Base-by-base conservation (phyloP, 2,797 vertebrate genomes). In the Myotis findleyi region DNA sequence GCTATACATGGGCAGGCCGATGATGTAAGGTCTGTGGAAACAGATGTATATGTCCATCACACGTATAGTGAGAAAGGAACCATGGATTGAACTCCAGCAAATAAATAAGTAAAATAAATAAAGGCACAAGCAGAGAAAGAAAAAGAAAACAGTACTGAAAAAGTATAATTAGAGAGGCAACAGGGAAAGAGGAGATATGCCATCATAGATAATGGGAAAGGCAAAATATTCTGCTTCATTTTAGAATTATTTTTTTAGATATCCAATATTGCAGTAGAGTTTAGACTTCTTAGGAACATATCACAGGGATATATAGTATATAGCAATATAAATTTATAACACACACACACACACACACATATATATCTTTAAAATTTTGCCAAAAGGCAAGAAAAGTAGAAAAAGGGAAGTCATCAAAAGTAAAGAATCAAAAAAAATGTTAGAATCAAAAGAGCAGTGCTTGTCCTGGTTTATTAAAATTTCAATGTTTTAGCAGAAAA, bases 191-290 rank as follows among this genome's bases (percentile, higher is more conserved):
- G n/a, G 27, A 71, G 18, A 18, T 41, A 33, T 59, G 16, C 27
- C 30, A 38, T 72, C 36, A 81, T 6, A 71, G 38, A 69, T 51
- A 49, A 87, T 76, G 51, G 23, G n/a, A 76, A 36, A 51, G 33
- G 33, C 44, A 84, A 94, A 79, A 69, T 57, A 71, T 30, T 77
- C 6, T 25, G 36, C 30, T 14, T 71, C 49, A 49, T 44, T 87
- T 64, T 77, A 83, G 89, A 91, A 76, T 76, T 82, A 83, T 49
- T 79, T 84, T n/a, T n/a, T 84, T 71, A 88, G 55, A n/a, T 84
- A 17, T 55, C 51, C 36, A 79, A 66, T 13, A 89, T 38, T 25
- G 11, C 53, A 84, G 1, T 80, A 72, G 30, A 38, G 33, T 49
- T 94, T 77, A 84, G 51, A 69, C 33, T 83, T 53, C 64, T 77